Evolutionary conservation across 2,113 vertebrate species (phyloP).

Genomic region (Sylvilagus bachmani): DNA sequence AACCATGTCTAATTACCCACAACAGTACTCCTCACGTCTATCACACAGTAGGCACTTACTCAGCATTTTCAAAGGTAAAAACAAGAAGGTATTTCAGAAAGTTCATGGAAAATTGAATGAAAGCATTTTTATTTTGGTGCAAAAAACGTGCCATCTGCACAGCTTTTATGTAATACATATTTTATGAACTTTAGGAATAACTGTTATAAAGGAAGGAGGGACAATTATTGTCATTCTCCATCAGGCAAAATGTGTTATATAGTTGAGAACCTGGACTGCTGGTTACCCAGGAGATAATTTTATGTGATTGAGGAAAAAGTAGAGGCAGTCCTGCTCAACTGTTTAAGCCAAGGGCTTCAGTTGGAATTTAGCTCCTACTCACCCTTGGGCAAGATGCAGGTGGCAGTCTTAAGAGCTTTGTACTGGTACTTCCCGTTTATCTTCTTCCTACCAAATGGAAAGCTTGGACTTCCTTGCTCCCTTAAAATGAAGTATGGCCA

Average conservation of each 20-base stretch:
- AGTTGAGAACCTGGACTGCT: neutral
- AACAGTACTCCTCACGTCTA: neutral
- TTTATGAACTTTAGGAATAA: too few species aligned
- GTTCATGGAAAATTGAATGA: too few species aligned
- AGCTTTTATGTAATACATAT: too few species aligned
- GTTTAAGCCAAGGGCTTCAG: neutral
- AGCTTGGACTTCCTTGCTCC: neutral
- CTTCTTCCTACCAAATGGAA: neutral
- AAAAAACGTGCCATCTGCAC: too few species aligned
- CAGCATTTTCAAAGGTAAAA: neutral
- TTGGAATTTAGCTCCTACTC: neutral
- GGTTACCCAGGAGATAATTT: neutral
- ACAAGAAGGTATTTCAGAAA: too few species aligned
- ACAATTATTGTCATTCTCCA: constrained; percentile 1
- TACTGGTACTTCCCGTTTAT: neutral
- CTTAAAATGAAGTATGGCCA: neutral
- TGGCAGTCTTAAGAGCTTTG: neutral
- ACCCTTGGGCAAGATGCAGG: neutral
- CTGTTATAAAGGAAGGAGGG: neutral
- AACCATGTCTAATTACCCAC: neutral
- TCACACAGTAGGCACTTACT: neutral
- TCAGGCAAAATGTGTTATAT: neutral
- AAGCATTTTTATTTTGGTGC: too few species aligned
- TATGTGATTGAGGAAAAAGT: neutral
- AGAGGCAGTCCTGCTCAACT: neutral